These are phyloP conservation scores for Ceyx cyanopectus DNA, from an alignment of 2,113 vertebrate genomes.

Conservation along the genomic window DNA sequence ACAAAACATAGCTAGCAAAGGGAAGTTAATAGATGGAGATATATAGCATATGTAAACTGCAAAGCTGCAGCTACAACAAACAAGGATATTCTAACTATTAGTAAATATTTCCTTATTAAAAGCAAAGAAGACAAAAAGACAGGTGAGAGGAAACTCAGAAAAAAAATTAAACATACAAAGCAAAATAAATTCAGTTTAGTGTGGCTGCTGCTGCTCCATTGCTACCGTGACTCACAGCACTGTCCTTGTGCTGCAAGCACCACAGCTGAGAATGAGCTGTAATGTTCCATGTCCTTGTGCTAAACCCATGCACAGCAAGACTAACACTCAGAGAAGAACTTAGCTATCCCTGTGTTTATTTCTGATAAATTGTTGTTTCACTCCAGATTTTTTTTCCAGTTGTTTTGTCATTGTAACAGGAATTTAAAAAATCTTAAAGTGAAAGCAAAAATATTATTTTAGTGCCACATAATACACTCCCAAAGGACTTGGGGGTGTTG, in stretches of 20 bases:
- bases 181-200: not conserved
- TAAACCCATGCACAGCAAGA: not conserved
- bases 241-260: constrained; percentile 7
- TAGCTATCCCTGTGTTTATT: not conserved
- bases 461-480: not conserved
- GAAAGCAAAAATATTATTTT: not conserved
- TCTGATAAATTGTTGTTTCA: not conserved
- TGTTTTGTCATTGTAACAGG: not conserved
- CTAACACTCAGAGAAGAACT: not conserved
- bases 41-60: not conserved
- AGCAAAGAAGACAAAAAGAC: not conserved
- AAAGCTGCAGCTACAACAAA: not conserved
- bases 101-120: not conserved
- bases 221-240: not conserved
- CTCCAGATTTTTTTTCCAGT: not conserved
- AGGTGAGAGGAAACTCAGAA: not conserved
- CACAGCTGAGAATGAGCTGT: not conserved
- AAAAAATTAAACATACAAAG: not conserved
- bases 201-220: not conserved
- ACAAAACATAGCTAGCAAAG: not conserved
- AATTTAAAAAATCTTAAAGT: not conserved
- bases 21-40: not conserved
- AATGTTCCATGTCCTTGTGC: not conserved
- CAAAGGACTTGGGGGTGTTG: not conserved
- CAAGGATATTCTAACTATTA: not conserved